Evolutionary conservation across 2,113 vertebrate genomes (phyloP), one percentile per base, ranked within the genome.

Genomic region (Xyliphius kryptos): DNA sequence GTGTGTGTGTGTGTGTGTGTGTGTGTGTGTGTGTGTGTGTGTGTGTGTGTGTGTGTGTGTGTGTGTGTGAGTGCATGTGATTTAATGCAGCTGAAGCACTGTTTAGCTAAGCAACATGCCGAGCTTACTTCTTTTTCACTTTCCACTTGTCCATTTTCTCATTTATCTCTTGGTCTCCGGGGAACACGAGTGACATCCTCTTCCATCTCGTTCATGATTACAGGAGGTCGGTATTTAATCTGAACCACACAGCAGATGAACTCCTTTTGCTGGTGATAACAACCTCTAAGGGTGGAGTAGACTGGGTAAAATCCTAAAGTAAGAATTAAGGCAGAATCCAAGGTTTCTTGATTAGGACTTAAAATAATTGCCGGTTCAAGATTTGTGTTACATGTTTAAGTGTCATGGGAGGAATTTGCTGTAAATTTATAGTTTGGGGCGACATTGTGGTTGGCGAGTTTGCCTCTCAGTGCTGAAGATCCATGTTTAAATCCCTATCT

Each of bases 21-120:
- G 36, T 41, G 40, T 41, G 40, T 41, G 40, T 41, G 26, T 32
- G 26, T 32, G 26, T 32, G 26, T 32, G 26, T 32, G 26, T 10
- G 9, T 41, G 40, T 10, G 40, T 41, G 40, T 41, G 40, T 41
- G 40, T 41, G 40, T 41, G 40, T 41, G 40, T 41, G 40, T 41
- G 40, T 41, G 40, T 41, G 40, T 12, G 40, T 13, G 40, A 3
- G 40, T 10, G 40, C 1, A 9, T 12, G 40, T 12, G 56, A 59
- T 59, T 59, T 59, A 59, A 26, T 59, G 56, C 56, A 59, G 41
- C 41, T 59, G 40, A 59, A 41, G 44, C 5, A 14, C 43, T 46
- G 40, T 46, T 26, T 26, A 57, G 56, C 41, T 3, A 14, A 37
- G 15, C 50, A 32, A 44, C 40, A 43, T 13, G 16, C 8, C 6